Percentiles rank a stretch among this genome's conserved stretches.
These are phyloP conservation scores for Chunga burmeisteri DNA, from an alignment of 2,113 vertebrate species.

Conservation along the genomic window DNA sequence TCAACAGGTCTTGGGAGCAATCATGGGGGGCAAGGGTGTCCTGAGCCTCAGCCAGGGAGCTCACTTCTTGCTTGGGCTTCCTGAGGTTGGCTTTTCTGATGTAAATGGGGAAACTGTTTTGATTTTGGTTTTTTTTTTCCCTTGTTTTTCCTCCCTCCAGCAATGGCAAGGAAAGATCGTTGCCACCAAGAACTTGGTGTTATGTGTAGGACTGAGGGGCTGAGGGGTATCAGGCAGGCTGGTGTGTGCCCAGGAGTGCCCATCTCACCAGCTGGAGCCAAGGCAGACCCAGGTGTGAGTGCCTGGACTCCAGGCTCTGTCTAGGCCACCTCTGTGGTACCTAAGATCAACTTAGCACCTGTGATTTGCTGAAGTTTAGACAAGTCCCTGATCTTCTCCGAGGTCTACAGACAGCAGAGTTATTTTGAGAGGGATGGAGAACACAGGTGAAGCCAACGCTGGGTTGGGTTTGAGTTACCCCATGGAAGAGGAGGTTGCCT, in stretches of 20 bases:
- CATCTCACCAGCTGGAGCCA: not conserved
- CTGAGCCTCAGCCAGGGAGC: not conserved
- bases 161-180: not conserved
- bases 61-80: not conserved
- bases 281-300: not conserved
- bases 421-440: not conserved
- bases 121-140: not conserved
- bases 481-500: not conserved
- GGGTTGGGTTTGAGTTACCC: not conserved
- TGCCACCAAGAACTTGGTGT: not conserved
- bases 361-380: not conserved
- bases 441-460: not conserved
- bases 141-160: not conserved
- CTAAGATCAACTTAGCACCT: not conserved
- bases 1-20: not conserved
- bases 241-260: not conserved
- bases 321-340: not conserved
- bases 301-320: not conserved
- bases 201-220: not conserved
- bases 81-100: not conserved
- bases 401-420: not conserved
- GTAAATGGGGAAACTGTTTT: not conserved
- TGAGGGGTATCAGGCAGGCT: not conserved
- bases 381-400: not conserved
- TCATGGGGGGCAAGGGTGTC: not conserved